Evolutionary conservation across 2,888 invertebrate species (phyloP), one percentile per base, ranked within the genome.

Genomic region (Drosophila fungiperda): DNA sequence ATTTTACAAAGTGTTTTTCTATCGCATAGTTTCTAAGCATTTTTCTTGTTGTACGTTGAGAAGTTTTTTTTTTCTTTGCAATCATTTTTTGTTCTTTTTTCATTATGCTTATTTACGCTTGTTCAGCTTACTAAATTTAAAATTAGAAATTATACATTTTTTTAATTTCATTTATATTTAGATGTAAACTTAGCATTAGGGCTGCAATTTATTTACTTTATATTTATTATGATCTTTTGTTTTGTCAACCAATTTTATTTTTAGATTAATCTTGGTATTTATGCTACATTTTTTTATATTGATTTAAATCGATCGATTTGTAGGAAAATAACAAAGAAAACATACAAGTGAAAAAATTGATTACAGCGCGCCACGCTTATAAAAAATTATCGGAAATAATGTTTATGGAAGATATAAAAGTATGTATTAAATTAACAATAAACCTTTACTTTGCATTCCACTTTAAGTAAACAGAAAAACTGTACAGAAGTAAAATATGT

Each of bases 81-180:
- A 49, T 29, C 29, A 29, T 68, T 72, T 73, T 63, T 76, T 70
- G 67, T 73, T 49, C 48, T 54, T 61, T 23, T 65, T 62, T 48
- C 48, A 63, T 78, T 35, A 69, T 63, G 64, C 58, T 69, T 67
- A 67, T 64, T 42, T 52, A 67, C 61, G 64, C 75, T 80, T 74
- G 63, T 61, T 79, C 76, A 80, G 74, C 81, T 80, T 87, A 87
- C 81, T 78, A 78, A 45, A 74, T 57, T 76, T 76, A 83, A 71
- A 73, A 84, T 79, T 79, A 74, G 76, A 89, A 84, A 78, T 81
- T 83, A 83, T 89, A 87, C 82, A 89, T 53, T 73, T 76, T 73
- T 65, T 61, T 67, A 60, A 63, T 78, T 76, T 36, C 70, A 70
- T 63, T 80, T 79, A 50, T 64, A 26, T 76, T 79, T 77, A 74